These are phyloP conservation scores for Penelope pileata DNA, from an alignment of 2,113 vertebrate species.

Conservation along the genomic window DNA sequence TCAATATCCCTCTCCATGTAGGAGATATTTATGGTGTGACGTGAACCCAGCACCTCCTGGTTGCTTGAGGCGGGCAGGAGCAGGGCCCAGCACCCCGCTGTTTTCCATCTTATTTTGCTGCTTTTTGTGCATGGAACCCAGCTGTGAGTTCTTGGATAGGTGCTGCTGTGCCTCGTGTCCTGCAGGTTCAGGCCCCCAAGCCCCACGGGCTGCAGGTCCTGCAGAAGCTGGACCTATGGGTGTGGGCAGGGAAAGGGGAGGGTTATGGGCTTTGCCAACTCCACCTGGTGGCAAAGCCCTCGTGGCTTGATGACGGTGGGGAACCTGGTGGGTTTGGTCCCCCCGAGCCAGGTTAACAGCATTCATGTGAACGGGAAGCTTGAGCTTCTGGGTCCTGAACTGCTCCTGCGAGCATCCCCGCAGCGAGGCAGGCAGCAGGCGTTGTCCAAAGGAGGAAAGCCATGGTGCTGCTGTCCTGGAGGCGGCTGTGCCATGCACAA, in stretches of 20 bases:
- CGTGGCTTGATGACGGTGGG: not conserved
- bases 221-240: rapidly evolving
- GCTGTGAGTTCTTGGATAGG: rapidly evolving
- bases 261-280: not conserved
- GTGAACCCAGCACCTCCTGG: not conserved
- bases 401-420: rapidly evolving
- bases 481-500: not conserved
- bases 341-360: rapidly evolving
- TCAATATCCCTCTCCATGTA: conserved; percentile 66
- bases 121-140: not conserved
- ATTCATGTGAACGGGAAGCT: not conserved
- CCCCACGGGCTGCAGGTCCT: rapidly evolving
- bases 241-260: not conserved
- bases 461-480: rapidly evolving
- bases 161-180: rapidly evolving
- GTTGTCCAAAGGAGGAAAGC: not conserved
- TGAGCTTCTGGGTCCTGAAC: not conserved
- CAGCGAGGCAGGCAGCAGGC: rapidly evolving
- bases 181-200: rapidly evolving
- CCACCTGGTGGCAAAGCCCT: not conserved
- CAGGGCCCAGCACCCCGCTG: rapidly evolving
- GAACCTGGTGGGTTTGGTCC: not conserved
- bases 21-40: conserved; percentile 71
- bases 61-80: too few species aligned
- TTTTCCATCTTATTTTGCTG: not conserved